Percentiles rank a stretch among this genome's conserved stretches.
phyloP scores from a whole-genome alignment of 2,888 invertebrate species.

The Willowsia nigromaculata region DNA sequence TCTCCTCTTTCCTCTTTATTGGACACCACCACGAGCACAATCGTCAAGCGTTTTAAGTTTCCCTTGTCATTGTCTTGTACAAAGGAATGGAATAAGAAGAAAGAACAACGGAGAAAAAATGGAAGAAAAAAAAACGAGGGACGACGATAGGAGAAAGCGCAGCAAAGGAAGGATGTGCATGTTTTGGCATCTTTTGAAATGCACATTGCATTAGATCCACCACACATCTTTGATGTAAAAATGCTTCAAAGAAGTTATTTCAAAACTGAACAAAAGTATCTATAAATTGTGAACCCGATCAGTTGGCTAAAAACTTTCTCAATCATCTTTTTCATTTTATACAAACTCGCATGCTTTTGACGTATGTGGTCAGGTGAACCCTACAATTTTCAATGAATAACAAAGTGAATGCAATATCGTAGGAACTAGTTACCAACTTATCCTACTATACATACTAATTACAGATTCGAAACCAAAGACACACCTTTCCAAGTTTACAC shows the following conservation, averaged over 20 bases:
- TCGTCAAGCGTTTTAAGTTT: slow-evolving; percentile 23
- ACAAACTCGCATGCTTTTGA: too few relatives aligned
- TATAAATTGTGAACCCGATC: too few relatives aligned
- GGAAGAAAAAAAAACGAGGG: neutral
- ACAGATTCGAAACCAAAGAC: neutral
- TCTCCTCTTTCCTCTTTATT: slow-evolving; percentile 37
- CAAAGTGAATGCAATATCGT: too few relatives aligned
- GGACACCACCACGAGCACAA: slow-evolving; percentile 14
- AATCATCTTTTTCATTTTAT: too few relatives aligned
- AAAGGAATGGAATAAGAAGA: neutral
- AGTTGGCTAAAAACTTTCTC: too few relatives aligned
- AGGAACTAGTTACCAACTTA: too few relatives aligned
- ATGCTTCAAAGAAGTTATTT: neutral
- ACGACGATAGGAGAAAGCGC: neutral
- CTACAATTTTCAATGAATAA: too few relatives aligned
- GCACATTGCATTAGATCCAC: slow-evolving; percentile 13
- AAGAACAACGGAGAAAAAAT: neutral
- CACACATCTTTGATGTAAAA: slow-evolving; percentile 2
- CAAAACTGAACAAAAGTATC: neutral
- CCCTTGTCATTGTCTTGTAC: neutral
- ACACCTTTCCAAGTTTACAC: neutral
- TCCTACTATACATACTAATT: too few relatives aligned
- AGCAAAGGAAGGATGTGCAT: neutral
- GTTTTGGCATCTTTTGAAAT: neutral
- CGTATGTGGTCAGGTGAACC: too few relatives aligned